Conservation (phyloP, 2,797 vertebrate species). For the Perodicticus potto region DNA sequence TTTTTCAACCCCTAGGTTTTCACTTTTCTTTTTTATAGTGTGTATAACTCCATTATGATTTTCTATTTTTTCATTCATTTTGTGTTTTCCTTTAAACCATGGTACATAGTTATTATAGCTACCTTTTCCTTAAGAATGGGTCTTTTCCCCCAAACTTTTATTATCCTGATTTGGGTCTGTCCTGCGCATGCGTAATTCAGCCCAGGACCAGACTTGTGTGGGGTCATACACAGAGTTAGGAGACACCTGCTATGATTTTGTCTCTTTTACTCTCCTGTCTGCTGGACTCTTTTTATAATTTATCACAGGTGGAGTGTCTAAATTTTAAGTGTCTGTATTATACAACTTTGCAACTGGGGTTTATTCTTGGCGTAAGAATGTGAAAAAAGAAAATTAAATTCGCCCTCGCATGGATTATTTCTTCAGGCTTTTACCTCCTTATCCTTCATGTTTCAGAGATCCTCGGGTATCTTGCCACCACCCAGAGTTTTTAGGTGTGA, state of each 20-base stretch:
- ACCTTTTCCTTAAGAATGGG: background rate
- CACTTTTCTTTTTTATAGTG: background rate
- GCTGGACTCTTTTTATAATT: background rate
- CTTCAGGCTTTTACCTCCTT: background rate
- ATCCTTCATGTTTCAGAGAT: background rate
- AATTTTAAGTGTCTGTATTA: background rate
- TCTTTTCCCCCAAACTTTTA: background rate
- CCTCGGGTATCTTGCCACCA: background rate
- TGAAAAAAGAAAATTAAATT: background rate
- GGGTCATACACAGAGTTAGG: background rate
- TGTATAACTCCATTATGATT: background rate
- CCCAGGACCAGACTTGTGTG: background rate
- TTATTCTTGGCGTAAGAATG: background rate
- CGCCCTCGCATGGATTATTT: background rate
- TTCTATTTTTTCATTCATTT: background rate
- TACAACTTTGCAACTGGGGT: too few species aligned
- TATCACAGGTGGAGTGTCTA: background rate
- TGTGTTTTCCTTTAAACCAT: background rate
- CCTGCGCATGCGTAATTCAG: background rate
- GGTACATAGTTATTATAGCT: background rate
- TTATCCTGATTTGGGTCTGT: background rate
- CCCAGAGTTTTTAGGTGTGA: background rate
- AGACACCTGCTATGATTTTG: background rate
- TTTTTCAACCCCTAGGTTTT: background rate
- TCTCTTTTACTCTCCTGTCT: background rate